Conservation (phyloP, 2,888 invertebrate genomes). For the Linnaemya vulpina region DNA sequence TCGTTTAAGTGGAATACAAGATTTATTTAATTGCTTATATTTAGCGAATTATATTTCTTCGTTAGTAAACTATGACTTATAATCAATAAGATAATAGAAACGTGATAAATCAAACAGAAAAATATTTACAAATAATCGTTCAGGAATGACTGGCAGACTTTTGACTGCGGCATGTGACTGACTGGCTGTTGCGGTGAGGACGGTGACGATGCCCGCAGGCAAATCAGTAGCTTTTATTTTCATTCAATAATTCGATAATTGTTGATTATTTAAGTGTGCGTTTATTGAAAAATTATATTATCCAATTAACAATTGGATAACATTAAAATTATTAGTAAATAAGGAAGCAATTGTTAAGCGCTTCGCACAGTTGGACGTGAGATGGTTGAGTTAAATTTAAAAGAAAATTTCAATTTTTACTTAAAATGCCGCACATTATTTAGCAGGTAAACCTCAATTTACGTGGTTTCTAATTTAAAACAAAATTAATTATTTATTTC, state of each 20-base stretch:
- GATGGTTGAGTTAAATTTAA: too few species aligned
- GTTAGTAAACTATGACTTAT: neutral
- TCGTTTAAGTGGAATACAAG: neutral
- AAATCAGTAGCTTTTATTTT: constrained; percentile 35
- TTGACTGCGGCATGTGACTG: neutral
- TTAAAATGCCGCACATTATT: too few species aligned
- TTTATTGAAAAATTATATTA: neutral
- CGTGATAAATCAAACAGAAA: neutral
- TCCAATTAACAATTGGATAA: neutral
- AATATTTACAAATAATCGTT: neutral
- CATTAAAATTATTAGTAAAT: neutral
- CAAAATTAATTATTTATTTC: too few species aligned
- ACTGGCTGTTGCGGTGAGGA: neutral
- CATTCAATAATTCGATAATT: neutral
- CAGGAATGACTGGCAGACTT: constrained; percentile 5
- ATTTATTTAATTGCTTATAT: neutral
- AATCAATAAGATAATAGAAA: neutral
- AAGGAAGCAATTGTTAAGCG: constrained; percentile 6
- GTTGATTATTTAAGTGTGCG: neutral
- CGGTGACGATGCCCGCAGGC: neutral
- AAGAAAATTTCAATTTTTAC: too few species aligned
- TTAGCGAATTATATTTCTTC: neutral
- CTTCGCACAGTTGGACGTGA: neutral
- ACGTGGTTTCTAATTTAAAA: too few species aligned
- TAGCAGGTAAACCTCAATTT: too few species aligned